These are phyloP conservation scores for Nematolebias whitei DNA, from an alignment of 2,113 vertebrate genomes.

Conservation along the genomic window DNA sequence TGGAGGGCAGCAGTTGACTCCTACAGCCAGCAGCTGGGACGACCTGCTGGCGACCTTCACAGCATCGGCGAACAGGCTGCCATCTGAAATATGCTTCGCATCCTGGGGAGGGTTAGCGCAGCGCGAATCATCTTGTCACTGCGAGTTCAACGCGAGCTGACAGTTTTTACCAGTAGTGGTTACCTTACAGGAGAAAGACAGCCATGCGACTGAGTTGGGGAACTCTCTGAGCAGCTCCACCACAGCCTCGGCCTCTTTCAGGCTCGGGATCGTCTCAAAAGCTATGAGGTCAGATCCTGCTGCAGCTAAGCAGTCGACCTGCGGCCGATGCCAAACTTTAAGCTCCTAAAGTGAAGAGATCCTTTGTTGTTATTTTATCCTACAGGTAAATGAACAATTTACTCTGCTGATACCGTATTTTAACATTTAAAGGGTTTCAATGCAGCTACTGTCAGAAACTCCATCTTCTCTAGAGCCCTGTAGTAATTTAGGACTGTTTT, in stretches of 20 bases:
- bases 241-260: constrained; percentile 81
- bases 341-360: constrained; percentile 71
- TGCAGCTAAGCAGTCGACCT: constrained; percentile 73
- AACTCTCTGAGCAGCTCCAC: constrained; percentile 81
- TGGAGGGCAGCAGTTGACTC: constrained; percentile 83
- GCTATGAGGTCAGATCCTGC: constrained; percentile 82
- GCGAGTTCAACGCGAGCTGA: neutral
- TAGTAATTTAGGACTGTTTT: too few species aligned
- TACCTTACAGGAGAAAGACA: constrained; percentile 85
- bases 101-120: constrained; percentile 59
- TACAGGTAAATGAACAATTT: neutral
- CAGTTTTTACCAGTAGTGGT: neutral
- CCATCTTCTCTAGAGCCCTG: too few species aligned
- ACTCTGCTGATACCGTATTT: neutral
- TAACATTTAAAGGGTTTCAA: too few species aligned
- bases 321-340: constrained; percentile 82
- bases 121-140: neutral
- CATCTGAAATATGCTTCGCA: constrained; percentile 70
- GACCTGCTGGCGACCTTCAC: constrained; percentile 68
- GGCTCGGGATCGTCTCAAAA: constrained; percentile 84
- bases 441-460: too few species aligned
- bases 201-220: constrained; percentile 79
- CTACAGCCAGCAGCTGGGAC: constrained; percentile 78
- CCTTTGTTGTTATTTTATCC: neutral
- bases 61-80: constrained; percentile 73